Evolutionary conservation across 2,888 invertebrate genomes (phyloP).

Genomic region (Seira sanloemensis): DNA sequence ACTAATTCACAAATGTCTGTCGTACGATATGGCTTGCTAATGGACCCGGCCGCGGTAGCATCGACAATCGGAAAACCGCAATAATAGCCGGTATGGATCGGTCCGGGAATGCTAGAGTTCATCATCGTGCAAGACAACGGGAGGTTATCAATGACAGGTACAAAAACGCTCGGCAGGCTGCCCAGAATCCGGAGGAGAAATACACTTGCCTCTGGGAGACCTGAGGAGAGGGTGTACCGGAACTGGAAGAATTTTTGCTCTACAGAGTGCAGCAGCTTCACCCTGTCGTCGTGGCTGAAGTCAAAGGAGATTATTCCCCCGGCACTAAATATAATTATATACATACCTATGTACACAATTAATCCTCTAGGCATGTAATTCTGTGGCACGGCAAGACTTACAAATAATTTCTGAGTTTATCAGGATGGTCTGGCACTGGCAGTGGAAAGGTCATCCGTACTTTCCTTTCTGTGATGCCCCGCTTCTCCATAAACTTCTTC

Average conservation of each 20-base stretch:
- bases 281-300: constrained; percentile 17
- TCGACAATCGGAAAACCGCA: constrained; percentile 43
- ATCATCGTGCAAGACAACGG: constrained; percentile 15
- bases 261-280: constrained; percentile 2
- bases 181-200: constrained; percentile 24
- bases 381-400: too few species aligned
- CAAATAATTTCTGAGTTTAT: constrained; percentile 47
- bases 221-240: background rate
- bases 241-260: constrained; percentile 18
- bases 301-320: constrained; percentile 35
- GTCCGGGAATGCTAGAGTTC: constrained; percentile 45
- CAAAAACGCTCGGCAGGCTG: constrained; percentile 26
- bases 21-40: constrained; percentile 44
- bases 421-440: constrained; percentile 34
- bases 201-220: constrained; percentile 36
- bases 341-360: background rate
- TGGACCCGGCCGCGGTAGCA: constrained; percentile 26
- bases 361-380: too few species aligned
- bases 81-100: constrained; percentile 18
- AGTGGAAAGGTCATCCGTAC: constrained; percentile 37
- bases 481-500: constrained; percentile 26
- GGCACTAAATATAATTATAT: constrained; percentile 14
- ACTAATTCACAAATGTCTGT: background rate
- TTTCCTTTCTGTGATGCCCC: background rate
- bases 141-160: constrained; percentile 27